A percentile compares a stretch with the other conserved stretches of the same genome.
These are phyloP conservation scores for Brachionus asplanchnoidis DNA, from an alignment of 1,140 invertebrate species.

Conservation along the genomic window DNA sequence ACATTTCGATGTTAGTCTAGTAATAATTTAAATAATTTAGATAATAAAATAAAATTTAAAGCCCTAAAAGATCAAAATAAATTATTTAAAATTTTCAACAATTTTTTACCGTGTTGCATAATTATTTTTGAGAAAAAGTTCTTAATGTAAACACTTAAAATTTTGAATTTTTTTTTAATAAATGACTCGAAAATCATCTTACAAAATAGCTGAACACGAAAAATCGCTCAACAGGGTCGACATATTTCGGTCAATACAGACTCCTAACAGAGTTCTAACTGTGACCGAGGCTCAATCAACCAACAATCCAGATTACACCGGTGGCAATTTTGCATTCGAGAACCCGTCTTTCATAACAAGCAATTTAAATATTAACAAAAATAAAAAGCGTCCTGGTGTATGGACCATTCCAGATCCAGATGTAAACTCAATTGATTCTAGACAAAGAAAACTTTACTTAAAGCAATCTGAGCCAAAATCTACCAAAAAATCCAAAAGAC, in stretches of 20 bases:
- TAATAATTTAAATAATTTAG: background rate
- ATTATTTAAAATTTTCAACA: background rate
- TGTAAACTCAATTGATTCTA: background rate
- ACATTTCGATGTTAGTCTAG: background rate
- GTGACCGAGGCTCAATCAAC: background rate
- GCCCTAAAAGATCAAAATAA: background rate
- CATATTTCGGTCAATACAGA: background rate
- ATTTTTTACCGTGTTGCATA: background rate
- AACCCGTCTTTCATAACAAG: background rate
- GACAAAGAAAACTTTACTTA: background rate
- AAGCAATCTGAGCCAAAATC: background rate
- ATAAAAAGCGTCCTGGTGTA: background rate
- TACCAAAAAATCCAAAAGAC: background rate
- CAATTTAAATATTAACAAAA: background rate
- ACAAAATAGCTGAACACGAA: slow-evolving; percentile 28
- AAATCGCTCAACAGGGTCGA: background rate
- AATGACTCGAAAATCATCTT: background rate
- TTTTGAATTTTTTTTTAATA: background rate
- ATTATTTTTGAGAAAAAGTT: background rate
- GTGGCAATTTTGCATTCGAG: background rate
- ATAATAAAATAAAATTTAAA: background rate
- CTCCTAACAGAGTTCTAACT: background rate
- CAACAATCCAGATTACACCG: background rate
- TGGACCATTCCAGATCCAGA: background rate
- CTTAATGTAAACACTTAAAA: background rate